Base-by-base conservation (phyloP, 2,113 vertebrate species). In the Tympanuchus pallidicinctus region DNA sequence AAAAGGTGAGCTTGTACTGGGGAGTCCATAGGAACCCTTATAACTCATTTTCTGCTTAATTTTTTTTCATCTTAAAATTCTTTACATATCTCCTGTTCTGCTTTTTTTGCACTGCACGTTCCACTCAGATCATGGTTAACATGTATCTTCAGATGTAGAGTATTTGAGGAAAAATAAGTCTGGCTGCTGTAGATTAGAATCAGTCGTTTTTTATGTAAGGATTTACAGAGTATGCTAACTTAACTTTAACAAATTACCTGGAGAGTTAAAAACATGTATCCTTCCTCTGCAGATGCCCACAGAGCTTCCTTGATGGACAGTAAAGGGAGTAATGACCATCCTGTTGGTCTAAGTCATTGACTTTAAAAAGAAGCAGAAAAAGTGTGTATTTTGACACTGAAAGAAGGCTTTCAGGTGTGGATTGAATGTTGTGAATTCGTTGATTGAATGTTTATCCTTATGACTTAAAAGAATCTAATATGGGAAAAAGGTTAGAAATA, bases 161-260 rank as follows among this genome's bases (percentile, higher is more conserved):
- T 28, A 42, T 22, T 40, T 85, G 21, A 32, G 57, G 47, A 89
- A 73, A 91, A 75, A 11, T 34, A 4, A 10, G 10, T 6, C 1
- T 52, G 59, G 36, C 71, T 91, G 12, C 59, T 70, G 2, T 6
- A 28, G 21, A 43, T 54, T 13, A 13, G 11, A 77, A 70, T 18
- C 8, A 25, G 24, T 66, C 1, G 3, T 42, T 74, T 86, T 60
- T 70, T 28, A 42, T 42, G 6, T 25, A 59, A 67, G 7, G 7
- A 3, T 19, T 22, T 66, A 47, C 22, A 2, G 52, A 81, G 15
- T 47, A 30, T 7, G 60, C 5, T 38, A 34, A 48, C 8, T 15
- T 15, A 57, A 14, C 0, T 10, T 13, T 11, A 61, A 11, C 0
- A 42, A 40, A 25, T 61, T 57, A 7, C 11, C 13, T 34, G 60